Evolutionary conservation across 2,888 invertebrate species (phyloP), one percentile per base, ranked within the genome.

Genomic region (Sminthurinus aureus): DNA sequence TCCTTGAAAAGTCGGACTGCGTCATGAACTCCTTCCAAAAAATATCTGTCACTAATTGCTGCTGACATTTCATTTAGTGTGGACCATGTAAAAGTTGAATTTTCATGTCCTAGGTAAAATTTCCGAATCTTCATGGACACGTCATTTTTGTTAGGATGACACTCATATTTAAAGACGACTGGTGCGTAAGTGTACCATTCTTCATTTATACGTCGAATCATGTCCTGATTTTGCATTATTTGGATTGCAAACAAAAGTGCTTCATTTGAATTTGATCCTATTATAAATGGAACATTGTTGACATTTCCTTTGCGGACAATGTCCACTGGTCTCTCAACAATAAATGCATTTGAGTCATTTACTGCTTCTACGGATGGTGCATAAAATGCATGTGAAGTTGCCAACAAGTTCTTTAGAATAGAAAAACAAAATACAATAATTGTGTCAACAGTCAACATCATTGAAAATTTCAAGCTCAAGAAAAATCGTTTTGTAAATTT

Each of bases 201-300:
- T 51, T 52, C 20, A n/a, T 75, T 75, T 24, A 69, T 71, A 3
- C 24, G 24, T 0, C 24, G 22, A 15, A 15, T 26, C 71, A 24
- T 22, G 6, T 22, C 26, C 71, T 22, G 22, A 9, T 38, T 74
- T 74, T 26, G 74, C 11, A 13, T 12, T 51, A 4, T 52, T 58
- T 58, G 8, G 6, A 81, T 24, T 8, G 71, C 22, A 58, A 81
- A 81, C 13, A 73, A 13, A 24, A 73, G 24, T 13, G 52, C 73
- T 13, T 81, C 80, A n/a, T 73, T 51, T 24, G 80, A 22, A 71
- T 81, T 81, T 6, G 26, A 18, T 1, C 80, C 80, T 12, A 73
- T 89, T 86, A 93, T 90, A 91, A 91, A 91, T 2, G 92, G 92
- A 0, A 92, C 90, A 18, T 90, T 89, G 8, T 88, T 88, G 77